Evolutionary conservation across 1,140 invertebrate genomes (phyloP), one percentile per base, ranked within the genome.

Genomic region (Apis dorsata): DNA sequence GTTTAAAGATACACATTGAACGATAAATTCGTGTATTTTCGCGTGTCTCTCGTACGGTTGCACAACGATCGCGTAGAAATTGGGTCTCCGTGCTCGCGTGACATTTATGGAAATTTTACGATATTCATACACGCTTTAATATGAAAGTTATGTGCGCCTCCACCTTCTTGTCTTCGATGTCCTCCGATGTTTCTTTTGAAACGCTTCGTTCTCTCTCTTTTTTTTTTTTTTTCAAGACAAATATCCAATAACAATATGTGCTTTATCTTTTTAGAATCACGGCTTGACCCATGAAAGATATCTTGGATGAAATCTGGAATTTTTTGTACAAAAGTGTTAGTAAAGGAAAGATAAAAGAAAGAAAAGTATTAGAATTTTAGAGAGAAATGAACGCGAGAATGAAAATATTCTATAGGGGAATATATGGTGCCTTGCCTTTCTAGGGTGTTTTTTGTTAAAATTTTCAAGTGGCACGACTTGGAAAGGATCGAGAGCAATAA

Each of bases 21-120:
- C 68, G 53, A 59, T 51, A 66, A 49, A 79, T 70, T 70, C n/a
- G 77, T 49, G 21, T 59, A 21, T 1, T 28, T 15, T 44, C 34
- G 28, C n/a, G 19, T 44, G 55, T 69, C 53, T 17, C 34, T 19
- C 66, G 53, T 28, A 49, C 17, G n/a, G n/a, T 78, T 70, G 66
- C 66, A 55, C n/a, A 79, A 79, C 19, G 21, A 21, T 2, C 17
- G 28, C 15, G 49, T 34, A 70, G 65, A 70, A 70, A 68, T 70
- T 79, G 53, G 77, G 53, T 59, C 66, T 51, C 19, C 28, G 21
- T 24, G n/a, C 24, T 62, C 65, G 65, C 28, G 15, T 51, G 28
- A 55, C 24, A 24, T 65, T 81, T 74, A 81, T 74, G 79, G 79
- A 65, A 73, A 65, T 49, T 73, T 73, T 65, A 66, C 60, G 71